These are phyloP conservation scores for Kradibia gibbosae DNA, from an alignment of 1,140 invertebrate genomes.

Conservation along the genomic window DNA sequence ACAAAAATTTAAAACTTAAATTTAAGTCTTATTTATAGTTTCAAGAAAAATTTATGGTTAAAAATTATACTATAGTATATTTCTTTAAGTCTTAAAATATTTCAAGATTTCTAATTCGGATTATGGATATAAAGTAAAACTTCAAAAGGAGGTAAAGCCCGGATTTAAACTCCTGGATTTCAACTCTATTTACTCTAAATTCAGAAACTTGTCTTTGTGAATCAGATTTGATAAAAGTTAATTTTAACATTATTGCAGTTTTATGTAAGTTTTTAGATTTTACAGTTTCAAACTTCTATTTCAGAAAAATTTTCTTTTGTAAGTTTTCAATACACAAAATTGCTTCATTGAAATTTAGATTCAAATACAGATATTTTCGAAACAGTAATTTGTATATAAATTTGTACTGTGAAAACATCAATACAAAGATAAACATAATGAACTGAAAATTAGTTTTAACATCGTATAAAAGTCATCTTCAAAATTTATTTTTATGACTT, in stretches of 20 bases:
- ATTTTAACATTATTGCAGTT: conserved; percentile 10
- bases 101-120: conserved; percentile 5
- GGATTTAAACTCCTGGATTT: not conserved
- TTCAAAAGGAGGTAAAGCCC: not conserved
- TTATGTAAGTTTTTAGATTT: not conserved
- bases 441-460: no score
- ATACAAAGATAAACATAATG: no score
- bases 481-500: no score
- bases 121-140: not conserved
- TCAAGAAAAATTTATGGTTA: not conserved
- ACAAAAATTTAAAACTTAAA: no score
- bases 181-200: not conserved
- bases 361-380: not conserved
- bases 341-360: not conserved
- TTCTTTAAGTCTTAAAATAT: not conserved
- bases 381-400: no score
- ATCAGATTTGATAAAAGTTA: conserved; percentile 10
- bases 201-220: not conserved
- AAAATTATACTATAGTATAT: not conserved
- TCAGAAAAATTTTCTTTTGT: not conserved
- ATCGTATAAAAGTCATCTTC: no score
- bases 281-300: not conserved
- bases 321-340: not conserved
- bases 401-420: no score
- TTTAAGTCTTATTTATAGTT: not conserved